phyloP scores from a whole-genome alignment of 1,140 invertebrate genomes.

The Drosophila malerkotliana region DNA sequence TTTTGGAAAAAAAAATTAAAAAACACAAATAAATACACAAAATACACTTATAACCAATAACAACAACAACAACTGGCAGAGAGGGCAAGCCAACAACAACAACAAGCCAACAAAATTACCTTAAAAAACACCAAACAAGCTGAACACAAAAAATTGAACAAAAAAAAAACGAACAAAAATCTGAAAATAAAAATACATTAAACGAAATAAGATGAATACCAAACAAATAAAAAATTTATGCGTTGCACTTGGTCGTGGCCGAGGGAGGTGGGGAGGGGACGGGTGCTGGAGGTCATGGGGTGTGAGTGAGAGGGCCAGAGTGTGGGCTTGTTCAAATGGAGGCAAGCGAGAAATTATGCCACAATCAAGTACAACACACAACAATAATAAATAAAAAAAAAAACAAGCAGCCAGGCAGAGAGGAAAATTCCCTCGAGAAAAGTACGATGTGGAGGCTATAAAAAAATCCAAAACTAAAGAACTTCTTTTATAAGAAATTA shows the following conservation, averaged over 20 bases:
- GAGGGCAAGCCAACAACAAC: no score
- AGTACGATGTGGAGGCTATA: constrained; percentile 27
- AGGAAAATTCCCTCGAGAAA: constrained; percentile 49
- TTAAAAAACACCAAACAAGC: constrained; percentile 80
- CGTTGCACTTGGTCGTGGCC: constrained; percentile 44
- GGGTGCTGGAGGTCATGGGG: no score
- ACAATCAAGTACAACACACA: constrained; percentile 74
- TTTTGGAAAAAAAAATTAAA: constrained; percentile 30
- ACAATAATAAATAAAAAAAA: constrained; percentile 47
- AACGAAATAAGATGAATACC: constrained; percentile 82
- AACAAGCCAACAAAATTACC: constrained; percentile 61
- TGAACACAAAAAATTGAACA: constrained; percentile 45
- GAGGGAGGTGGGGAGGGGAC: not conserved
- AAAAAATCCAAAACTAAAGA: constrained; percentile 29
- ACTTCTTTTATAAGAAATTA: constrained; percentile 1
- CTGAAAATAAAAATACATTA: constrained; percentile 80
- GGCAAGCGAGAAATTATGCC: constrained; percentile 72
- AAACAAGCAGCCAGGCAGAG: constrained; percentile 22
- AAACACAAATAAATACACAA: constrained; percentile 67
- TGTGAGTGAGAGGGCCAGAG: constrained; percentile 7
- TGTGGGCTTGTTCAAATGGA: constrained; percentile 18
- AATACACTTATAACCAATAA: constrained; percentile 72
- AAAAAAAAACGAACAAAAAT: constrained; percentile 38
- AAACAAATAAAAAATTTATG: constrained; percentile 81
- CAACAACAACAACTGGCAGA: constrained; percentile 8